Base-by-base conservation (phyloP, 2,797 vertebrate genomes). In the Tokudaia tokunoshimensis region DNA sequence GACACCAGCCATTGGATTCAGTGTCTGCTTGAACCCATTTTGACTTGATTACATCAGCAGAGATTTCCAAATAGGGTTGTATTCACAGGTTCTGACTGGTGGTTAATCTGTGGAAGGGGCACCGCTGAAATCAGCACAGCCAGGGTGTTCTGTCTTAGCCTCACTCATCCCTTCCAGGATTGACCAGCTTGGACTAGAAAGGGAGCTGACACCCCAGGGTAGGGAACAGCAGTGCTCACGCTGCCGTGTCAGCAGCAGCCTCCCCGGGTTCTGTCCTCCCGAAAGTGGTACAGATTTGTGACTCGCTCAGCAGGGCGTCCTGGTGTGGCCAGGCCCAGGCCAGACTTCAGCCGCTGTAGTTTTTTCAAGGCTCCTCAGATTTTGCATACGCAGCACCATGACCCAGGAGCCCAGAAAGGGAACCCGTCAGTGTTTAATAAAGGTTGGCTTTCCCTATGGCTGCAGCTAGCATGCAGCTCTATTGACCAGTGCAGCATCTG, bases 11-110 rank as follows among this genome's bases (percentile, higher is more conserved):
- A 29, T 52, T 67, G 75, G 59, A 37, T 44, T 78, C 19, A 14
- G 72, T 72, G 34, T 75, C 88, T 67, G 41, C 94, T 57, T 24
- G n/a, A n/a, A 50, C 55, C 59, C 85, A 61, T 91, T 89, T 90
- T n/a, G 4, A 6, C 78, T 83, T 20, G 10, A 59, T 74, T 82
- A 61, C 24, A 47, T 92, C 80, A 92, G 31, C 41, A 41, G 75
- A 94, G 91, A 88, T 70, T 91, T 87, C 90, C 90, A 86, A 92
- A 80, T 79, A 94, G 92, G 63, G 90, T 29, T 29, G 10, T 41
- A 2, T n/a, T 44, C 72, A 3, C 37, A 86, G 89, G 29, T 50
- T 85, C 88, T 74, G 91, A 65, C 41, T 70, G 82, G 72, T 20
- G 1, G 0, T 31, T 52, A n/a, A n/a, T 76, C 80, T 79, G 57